Conservation (phyloP, 2,888 invertebrate genomes). For the Penaeus monodon region DNA sequence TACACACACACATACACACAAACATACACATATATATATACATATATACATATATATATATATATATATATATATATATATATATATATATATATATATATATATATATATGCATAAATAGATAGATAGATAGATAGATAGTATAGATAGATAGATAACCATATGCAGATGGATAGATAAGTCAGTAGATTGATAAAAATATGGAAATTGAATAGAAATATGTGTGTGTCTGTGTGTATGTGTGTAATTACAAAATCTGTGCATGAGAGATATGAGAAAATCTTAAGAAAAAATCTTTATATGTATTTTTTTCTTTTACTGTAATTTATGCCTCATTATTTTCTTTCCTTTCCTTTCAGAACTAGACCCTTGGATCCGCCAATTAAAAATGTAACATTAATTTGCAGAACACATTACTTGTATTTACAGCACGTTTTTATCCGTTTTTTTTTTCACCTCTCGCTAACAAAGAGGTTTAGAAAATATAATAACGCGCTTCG, state of each 20-base stretch:
- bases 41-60: constrained; percentile 8
- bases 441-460: no score
- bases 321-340: neutral
- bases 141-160: neutral
- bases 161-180: neutral
- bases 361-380: no score
- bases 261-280: no score
- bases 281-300: neutral
- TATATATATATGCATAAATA: constrained; percentile 4
- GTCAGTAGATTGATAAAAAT: neutral
- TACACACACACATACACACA: neutral
- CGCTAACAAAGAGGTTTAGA: no score
- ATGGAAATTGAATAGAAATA: neutral
- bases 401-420: no score
- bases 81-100: constrained; percentile 16
- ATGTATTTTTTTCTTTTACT: neutral
- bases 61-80: constrained; percentile 4
- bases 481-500: no score
- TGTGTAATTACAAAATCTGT: neutral
- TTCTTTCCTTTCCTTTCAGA: no score
- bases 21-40: constrained; percentile 11
- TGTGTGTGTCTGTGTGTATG: neutral
- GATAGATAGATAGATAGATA: neutral
- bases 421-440: no score
- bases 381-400: no score